phyloP scores from a whole-genome alignment of 2,888 invertebrate genomes.

The Drosophila heteroneura region DNA sequence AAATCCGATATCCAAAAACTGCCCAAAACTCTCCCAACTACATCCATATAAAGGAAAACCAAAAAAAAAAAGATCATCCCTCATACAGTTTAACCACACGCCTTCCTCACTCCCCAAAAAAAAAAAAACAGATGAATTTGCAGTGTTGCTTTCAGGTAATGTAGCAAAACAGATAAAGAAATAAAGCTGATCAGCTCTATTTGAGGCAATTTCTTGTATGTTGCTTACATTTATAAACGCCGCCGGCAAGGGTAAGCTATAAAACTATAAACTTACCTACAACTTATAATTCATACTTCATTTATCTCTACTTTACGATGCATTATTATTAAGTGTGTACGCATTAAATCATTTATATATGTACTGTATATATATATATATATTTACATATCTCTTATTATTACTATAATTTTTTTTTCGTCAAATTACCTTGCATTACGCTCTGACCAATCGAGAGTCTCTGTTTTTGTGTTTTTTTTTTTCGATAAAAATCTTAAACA shows the following conservation, averaged over 20 bases:
- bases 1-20: conserved; percentile 2
- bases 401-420: conserved; percentile 21
- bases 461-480: conserved; percentile 28
- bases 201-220: conserved; percentile 27
- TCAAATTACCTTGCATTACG: conserved; percentile 49
- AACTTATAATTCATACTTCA: conserved; percentile 46
- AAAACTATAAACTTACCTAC: conserved; percentile 34
- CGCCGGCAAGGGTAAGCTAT: conserved; percentile 73
- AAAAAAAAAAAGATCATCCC: conserved; percentile 5
- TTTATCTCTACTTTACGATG: conserved; percentile 45
- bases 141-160: conserved; percentile 69
- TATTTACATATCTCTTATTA: conserved; percentile 25
- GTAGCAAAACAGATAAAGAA: conserved; percentile 40
- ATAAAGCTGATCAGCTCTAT: conserved; percentile 29
- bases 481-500: conserved; percentile 27
- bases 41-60: conserved; percentile 17
- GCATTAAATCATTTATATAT: conserved; percentile 37
- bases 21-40: conserved; percentile 7
- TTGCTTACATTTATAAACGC: conserved; percentile 49
- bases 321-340: conserved; percentile 65
- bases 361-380: conserved; percentile 10
- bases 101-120: conserved; percentile 6
- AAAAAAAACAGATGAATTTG: conserved; percentile 40
- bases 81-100: conserved; percentile 1
- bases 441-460: conserved; percentile 13